Conservation (phyloP, 2,113 vertebrate species). For the Seriola quinqueradiata region DNA sequence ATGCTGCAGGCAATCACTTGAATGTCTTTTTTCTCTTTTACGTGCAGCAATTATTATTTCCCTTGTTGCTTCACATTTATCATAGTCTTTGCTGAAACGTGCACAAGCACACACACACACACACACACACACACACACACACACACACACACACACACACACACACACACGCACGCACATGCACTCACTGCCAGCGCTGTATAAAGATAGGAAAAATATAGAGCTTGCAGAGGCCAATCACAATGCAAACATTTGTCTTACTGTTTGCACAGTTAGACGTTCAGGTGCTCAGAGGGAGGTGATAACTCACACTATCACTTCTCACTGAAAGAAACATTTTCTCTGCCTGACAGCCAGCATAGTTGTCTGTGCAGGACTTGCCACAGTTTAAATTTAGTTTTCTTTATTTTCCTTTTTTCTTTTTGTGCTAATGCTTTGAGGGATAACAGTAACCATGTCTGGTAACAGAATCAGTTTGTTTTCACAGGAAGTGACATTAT, state of each 20-base stretch:
- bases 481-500: constrained; percentile 72
- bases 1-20: constrained; percentile 27
- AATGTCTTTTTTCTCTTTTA: neutral
- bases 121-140: neutral
- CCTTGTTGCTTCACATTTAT: constrained; percentile 6
- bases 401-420: neutral
- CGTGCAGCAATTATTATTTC: constrained; percentile 16
- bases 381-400: constrained; percentile 5
- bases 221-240: constrained; percentile 8
- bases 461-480: constrained; percentile 58
- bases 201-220: constrained; percentile 6
- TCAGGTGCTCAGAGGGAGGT: constrained; percentile 18
- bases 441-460: constrained; percentile 45
- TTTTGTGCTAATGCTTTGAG: constrained; percentile 45
- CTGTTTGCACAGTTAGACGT: constrained; percentile 31
- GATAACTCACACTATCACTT: constrained; percentile 46
- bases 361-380: constrained; percentile 41
- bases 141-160: neutral
- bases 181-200: neutral
- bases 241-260: constrained; percentile 33
- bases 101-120: neutral
- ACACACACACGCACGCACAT: neutral
- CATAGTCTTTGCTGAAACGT: neutral
- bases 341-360: constrained; percentile 23
- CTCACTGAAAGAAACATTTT: constrained; percentile 31